Percentiles rank a stretch among this genome's conserved stretches.
Evolutionary conservation across 2,888 invertebrate genomes (phyloP).

Genomic region (Eupithecia abbreviata): DNA sequence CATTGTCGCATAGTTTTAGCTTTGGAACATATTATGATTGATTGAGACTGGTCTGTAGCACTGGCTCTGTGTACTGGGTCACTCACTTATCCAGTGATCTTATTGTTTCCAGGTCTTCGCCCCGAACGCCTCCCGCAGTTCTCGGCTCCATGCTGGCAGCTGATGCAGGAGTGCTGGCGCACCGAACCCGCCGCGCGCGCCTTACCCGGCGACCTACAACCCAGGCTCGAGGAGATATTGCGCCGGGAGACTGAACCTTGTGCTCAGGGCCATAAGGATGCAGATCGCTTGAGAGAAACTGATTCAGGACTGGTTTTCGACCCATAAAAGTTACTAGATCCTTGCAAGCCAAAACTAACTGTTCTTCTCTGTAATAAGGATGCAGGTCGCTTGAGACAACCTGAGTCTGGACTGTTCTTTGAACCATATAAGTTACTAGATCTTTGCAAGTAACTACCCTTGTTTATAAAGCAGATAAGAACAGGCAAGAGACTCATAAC

Average conservation of each 20-base stretch:
- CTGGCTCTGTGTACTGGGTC: too few relatives aligned
- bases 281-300: constrained; percentile 52
- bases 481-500: too few relatives aligned
- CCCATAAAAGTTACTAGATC: background rate
- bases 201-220: constrained; percentile 90
- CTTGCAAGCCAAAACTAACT: background rate
- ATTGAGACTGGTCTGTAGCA: too few relatives aligned
- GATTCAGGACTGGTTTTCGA: background rate
- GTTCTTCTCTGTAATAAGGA: too few relatives aligned
- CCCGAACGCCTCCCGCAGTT: constrained; percentile 91
- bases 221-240: constrained; percentile 84
- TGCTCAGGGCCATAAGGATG: constrained; percentile 46
- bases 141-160: constrained; percentile 90
- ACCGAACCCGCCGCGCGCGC: constrained; percentile 89
- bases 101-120: constrained; percentile 85
- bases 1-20: too few relatives aligned
- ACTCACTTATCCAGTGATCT: too few relatives aligned
- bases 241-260: constrained; percentile 19
- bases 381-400: too few relatives aligned
- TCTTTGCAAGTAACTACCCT: too few relatives aligned
- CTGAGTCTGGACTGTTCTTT: too few relatives aligned
- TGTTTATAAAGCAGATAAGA: too few relatives aligned
- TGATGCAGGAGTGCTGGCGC: constrained; percentile 94
- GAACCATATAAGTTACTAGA: too few relatives aligned
- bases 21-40: too few relatives aligned